These are phyloP conservation scores for Nymphalis urticae DNA, from an alignment of 2,888 invertebrate genomes.

Conservation along the genomic window DNA sequence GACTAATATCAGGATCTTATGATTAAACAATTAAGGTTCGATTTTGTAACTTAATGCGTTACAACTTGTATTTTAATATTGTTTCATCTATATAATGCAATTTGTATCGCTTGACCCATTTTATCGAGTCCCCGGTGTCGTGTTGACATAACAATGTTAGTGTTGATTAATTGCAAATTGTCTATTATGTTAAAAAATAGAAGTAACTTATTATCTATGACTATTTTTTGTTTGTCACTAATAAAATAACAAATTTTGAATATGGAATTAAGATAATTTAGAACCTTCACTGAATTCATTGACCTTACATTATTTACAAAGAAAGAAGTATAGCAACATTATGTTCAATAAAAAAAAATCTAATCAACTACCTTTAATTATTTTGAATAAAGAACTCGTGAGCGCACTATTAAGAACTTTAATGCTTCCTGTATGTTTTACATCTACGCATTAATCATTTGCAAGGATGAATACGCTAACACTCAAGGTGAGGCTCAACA, in stretches of 20 bases:
- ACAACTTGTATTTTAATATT: background rate
- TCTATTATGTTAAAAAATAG: slow-evolving; percentile 24
- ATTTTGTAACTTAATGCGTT: background rate
- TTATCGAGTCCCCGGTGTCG: slow-evolving; percentile 48
- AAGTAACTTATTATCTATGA: background rate
- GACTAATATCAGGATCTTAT: background rate
- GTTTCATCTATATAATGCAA: slow-evolving; percentile 56
- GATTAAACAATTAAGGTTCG: background rate
- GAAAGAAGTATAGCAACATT: background rate
- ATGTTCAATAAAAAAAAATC: background rate
- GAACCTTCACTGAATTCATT: no score
- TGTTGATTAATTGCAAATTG: slow-evolving; percentile 37
- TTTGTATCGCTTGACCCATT: slow-evolving; percentile 67
- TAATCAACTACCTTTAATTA: background rate
- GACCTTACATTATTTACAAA: background rate
- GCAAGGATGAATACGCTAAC: slow-evolving; percentile 53
- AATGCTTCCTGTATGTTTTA: slow-evolving; percentile 38
- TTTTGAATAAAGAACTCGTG: slow-evolving; percentile 14
- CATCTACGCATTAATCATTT: slow-evolving; percentile 18
- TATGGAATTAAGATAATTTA: no score
- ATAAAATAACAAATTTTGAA: no score
- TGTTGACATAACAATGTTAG: slow-evolving; percentile 36
- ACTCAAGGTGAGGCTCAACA: slow-evolving; percentile 52
- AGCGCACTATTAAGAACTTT: slow-evolving; percentile 17
- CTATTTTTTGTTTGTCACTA: no score